These are phyloP conservation scores for Platysteira castanea DNA, from an alignment of 2,113 vertebrate genomes.

Conservation along the genomic window DNA sequence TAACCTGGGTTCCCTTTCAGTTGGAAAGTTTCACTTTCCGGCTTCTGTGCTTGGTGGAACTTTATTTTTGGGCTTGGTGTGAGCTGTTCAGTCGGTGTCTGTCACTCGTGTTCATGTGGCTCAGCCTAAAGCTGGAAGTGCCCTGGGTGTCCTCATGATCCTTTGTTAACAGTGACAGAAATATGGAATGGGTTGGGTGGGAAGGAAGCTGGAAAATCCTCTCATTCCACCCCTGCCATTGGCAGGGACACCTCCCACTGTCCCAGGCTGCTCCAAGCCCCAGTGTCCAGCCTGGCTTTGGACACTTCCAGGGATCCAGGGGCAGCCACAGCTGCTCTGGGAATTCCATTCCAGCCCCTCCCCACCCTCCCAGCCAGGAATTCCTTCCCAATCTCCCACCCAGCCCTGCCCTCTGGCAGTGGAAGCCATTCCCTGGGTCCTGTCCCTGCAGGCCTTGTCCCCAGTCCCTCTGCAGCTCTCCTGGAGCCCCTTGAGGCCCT, in stretches of 20 bases:
- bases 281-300: background rate
- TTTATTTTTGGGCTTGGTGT: background rate
- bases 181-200: background rate
- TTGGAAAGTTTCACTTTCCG: background rate
- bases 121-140: background rate
- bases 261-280: background rate
- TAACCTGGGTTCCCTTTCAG: background rate
- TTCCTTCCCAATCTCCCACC: background rate
- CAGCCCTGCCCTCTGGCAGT: background rate
- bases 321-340: background rate
- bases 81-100: background rate
- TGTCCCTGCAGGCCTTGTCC: no score
- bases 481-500: no score
- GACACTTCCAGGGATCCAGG: background rate
- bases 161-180: background rate
- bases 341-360: background rate
- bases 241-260: fast-evolving
- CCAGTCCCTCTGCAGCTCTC: no score
- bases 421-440: no score
- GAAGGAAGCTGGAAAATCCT: no score
- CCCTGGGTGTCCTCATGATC: background rate
- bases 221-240: fast-evolving
- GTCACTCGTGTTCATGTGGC: background rate
- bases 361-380: no score
- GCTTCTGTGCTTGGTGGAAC: background rate